Percentiles rank a stretch among this genome's conserved stretches.
These are phyloP conservation scores for Arion vulgaris DNA, from an alignment of 1,140 invertebrate species.

Conservation along the genomic window DNA sequence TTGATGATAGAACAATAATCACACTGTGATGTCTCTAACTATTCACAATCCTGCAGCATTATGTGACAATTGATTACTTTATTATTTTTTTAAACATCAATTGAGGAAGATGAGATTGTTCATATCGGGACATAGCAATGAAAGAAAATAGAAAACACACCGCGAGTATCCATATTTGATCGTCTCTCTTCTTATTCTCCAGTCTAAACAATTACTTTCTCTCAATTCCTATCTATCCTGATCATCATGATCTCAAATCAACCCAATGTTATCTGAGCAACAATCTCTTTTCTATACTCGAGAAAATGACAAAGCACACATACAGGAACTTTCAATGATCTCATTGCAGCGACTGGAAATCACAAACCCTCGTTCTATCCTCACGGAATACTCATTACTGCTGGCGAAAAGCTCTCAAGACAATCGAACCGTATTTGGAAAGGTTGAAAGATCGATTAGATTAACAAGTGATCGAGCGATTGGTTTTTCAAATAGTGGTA, in stretches of 20 bases:
- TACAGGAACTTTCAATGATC: neutral
- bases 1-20: no score
- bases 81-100: no score
- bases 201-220: neutral
- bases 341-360: neutral
- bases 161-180: no score
- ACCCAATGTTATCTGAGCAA: neutral
- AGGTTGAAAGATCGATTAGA: neutral
- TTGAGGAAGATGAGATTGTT: no score
- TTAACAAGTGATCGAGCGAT: neutral
- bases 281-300: neutral
- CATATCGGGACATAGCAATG: no score
- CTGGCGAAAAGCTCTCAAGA: neutral
- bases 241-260: neutral
- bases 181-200: neutral
- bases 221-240: no score
- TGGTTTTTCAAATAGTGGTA: neutral
- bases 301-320: neutral
- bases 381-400: neutral
- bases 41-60: no score
- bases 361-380: neutral
- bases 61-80: no score
- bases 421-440: neutral
- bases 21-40: no score
- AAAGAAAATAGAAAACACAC: no score